These are phyloP conservation scores for Brachionus sp. DNA, from an alignment of 1,140 invertebrate species.

Conservation along the genomic window DNA sequence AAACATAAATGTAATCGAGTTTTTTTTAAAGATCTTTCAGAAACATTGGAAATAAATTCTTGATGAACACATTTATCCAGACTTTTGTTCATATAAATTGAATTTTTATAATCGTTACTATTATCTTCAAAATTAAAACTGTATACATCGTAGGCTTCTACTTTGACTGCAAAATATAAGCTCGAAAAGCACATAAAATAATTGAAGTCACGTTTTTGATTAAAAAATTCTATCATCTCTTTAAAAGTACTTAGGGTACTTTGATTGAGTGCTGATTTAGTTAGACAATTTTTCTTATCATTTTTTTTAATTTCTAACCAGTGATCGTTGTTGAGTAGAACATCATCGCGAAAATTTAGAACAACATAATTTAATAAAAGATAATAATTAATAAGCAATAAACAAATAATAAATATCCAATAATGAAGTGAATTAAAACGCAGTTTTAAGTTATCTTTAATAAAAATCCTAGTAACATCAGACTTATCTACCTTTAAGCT, in stretches of 20 bases:
- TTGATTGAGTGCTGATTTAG: neutral
- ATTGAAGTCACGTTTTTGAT: neutral
- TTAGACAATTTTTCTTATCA: neutral
- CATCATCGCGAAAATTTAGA: neutral
- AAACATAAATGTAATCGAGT: neutral
- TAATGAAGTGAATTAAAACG: too few relatives aligned
- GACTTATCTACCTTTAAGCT: neutral
- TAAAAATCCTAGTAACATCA: neutral
- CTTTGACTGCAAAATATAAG: slow-evolving; percentile 15
- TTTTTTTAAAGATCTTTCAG: neutral
- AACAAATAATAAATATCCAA: neutral
- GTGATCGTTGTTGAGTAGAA: neutral
- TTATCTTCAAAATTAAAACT: neutral
- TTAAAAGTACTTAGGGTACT: neutral
- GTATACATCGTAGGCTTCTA: neutral
- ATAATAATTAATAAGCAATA: neutral
- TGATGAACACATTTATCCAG: neutral
- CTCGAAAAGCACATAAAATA: slow-evolving; percentile 39
- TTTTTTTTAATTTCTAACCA: neutral
- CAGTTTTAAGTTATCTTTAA: neutral
- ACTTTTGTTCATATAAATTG: neutral
- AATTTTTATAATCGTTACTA: neutral
- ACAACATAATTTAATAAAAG: neutral
- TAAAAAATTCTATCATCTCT: neutral
- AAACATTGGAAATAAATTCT: neutral